Conservation (phyloP, 2,888 invertebrate genomes). For the Acleris laterana region DNA sequence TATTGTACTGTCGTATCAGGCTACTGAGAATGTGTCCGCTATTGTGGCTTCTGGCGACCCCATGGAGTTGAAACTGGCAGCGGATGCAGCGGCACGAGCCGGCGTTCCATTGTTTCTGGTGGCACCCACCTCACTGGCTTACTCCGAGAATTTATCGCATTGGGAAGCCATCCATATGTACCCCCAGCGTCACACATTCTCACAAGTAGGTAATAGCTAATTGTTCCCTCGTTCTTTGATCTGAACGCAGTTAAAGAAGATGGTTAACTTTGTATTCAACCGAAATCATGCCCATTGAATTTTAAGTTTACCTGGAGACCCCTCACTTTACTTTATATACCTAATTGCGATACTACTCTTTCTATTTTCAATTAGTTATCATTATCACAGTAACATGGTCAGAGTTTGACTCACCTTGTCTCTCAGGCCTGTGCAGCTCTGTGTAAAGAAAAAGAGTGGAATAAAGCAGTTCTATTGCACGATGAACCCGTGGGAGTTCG, state of each 20-base stretch:
- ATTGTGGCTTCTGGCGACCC: slow-evolving; percentile 20
- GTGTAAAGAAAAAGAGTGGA: slow-evolving; percentile 22
- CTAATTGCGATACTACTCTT: background rate
- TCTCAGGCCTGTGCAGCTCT: slow-evolving; percentile 24
- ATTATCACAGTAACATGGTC: too few relatives aligned
- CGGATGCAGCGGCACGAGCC: slow-evolving; percentile 23
- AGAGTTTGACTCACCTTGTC: background rate
- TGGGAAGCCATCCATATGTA: slow-evolving; percentile 33
- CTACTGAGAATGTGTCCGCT: slow-evolving; percentile 13
- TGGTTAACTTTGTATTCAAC: too few relatives aligned
- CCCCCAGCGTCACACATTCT: slow-evolving; percentile 19
- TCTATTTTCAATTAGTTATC: background rate
- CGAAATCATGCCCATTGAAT: too few relatives aligned
- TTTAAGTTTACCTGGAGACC: too few relatives aligned
- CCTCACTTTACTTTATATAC: too few relatives aligned
- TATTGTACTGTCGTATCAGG: background rate
- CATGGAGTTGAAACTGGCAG: slow-evolving; percentile 19
- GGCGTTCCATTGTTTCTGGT: slow-evolving; percentile 27
- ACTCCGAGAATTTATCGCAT: background rate
- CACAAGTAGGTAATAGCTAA: slow-evolving; percentile 9
- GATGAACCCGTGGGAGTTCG: slow-evolving; percentile 10
- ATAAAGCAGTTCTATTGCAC: slow-evolving; percentile 20
- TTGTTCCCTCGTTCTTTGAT: background rate
- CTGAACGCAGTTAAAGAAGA: too few relatives aligned
- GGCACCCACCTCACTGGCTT: slow-evolving; percentile 4